Conservation (phyloP, 2,113 vertebrate species). For the Pygoscelis antarcticus region DNA sequence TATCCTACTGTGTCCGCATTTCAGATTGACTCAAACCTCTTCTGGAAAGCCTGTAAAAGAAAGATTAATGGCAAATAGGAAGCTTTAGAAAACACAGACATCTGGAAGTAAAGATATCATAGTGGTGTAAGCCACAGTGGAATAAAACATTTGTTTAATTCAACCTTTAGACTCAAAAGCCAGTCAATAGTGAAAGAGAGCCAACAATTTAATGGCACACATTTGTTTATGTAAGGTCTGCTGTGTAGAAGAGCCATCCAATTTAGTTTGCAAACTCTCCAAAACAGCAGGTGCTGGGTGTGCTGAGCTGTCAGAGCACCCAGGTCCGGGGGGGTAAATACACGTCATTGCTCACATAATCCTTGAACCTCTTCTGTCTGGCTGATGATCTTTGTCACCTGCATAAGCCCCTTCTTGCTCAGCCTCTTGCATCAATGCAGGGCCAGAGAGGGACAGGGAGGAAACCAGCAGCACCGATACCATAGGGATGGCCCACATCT, state of each 20-base stretch:
- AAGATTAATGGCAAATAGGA: conserved; percentile 50
- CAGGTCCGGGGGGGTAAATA: fast-evolving
- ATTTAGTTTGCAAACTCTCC: not conserved
- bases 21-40: conserved; percentile 16
- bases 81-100: conserved; percentile 52
- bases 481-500: not conserved
- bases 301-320: not conserved
- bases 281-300: conserved; percentile 20
- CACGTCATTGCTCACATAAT: not conserved
- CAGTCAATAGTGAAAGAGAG: conserved; percentile 11
- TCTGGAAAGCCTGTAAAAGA: conserved; percentile 16
- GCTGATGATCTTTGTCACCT: not conserved
- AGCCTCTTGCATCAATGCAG: not conserved
- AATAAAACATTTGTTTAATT: conserved; percentile 57
- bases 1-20: not conserved
- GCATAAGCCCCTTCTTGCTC: not conserved
- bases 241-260: not conserved
- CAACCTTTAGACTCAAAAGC: conserved; percentile 24
- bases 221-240: conserved; percentile 22
- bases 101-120: conserved; percentile 61
- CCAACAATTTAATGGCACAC: conserved; percentile 20
- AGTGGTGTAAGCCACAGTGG: conserved; percentile 33
- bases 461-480: not conserved
- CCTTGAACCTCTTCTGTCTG: not conserved
- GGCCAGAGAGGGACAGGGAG: not conserved